Evolutionary conservation across 2,797 vertebrate species (phyloP).

Genomic region (Falco columbarius): DNA sequence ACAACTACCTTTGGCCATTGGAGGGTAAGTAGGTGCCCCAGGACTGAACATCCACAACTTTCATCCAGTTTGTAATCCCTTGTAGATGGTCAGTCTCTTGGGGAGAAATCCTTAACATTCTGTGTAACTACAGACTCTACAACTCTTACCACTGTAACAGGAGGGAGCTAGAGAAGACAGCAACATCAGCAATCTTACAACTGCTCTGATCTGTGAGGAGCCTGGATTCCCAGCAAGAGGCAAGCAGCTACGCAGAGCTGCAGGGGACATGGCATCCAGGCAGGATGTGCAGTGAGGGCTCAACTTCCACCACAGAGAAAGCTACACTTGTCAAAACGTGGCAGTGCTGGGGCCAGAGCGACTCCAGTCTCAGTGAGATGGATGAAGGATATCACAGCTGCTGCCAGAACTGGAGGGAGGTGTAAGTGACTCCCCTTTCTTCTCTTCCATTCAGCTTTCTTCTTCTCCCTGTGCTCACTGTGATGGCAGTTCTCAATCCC

Average conservation of each 20-base stretch:
- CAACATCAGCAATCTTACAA: neutral
- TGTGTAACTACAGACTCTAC: neutral
- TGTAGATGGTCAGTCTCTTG: neutral
- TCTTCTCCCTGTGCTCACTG: neutral
- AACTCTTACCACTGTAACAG: neutral
- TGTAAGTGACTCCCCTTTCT: neutral
- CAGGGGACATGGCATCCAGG: neutral
- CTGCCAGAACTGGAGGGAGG: neutral
- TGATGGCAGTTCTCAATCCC: neutral
- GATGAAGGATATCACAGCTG: conserved; percentile 12
- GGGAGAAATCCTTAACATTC: neutral
- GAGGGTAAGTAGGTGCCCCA: neutral
- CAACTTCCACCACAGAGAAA: neutral
- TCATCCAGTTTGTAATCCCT: neutral
- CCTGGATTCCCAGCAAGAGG: neutral
- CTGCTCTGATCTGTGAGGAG: neutral
- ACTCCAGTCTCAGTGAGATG: neutral
- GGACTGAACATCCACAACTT: neutral
- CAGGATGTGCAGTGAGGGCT: neutral
- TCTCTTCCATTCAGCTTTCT: neutral
- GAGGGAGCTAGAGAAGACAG: neutral
- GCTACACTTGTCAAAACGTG: neutral
- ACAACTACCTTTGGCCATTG: neutral
- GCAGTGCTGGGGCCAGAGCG: neutral
- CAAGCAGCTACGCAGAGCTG: neutral